Conservation (phyloP, 1,140 invertebrate genomes). For the Tetranychus urticae region DNA sequence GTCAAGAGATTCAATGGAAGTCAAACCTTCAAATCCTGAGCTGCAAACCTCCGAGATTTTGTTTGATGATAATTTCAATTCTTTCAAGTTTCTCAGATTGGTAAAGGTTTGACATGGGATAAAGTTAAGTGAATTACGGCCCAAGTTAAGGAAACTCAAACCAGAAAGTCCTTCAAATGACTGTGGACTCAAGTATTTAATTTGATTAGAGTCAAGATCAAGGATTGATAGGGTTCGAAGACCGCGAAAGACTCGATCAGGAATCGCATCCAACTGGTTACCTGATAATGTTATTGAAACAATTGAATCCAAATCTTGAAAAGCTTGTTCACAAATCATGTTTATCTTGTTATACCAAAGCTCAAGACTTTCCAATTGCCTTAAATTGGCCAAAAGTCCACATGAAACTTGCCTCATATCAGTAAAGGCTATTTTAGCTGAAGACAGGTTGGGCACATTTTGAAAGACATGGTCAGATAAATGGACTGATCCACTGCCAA, state of each 20-base stretch:
- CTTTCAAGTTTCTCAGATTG: neutral
- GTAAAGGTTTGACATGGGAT: neutral
- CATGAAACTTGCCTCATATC: neutral
- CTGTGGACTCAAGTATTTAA: neutral
- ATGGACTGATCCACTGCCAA: neutral
- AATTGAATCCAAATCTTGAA: neutral
- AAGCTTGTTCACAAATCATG: neutral
- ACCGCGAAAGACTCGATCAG: neutral
- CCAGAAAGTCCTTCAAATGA: neutral
- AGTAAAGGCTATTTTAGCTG: neutral
- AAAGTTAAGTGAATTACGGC: neutral
- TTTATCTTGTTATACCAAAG: neutral
- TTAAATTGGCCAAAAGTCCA: neutral
- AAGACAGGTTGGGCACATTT: neutral
- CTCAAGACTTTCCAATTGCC: neutral
- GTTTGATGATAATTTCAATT: neutral
- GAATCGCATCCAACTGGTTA: neutral
- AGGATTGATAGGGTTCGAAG: neutral
- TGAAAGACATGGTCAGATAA: neutral
- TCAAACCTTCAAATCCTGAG: neutral
- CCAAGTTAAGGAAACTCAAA: neutral
- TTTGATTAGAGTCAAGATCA: neutral
- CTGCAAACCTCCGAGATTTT: neutral
- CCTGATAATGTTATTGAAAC: neutral
- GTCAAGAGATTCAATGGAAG: neutral